Conservation (phyloP, 2,888 invertebrate genomes). For the Onthophagus sagittarius region DNA sequence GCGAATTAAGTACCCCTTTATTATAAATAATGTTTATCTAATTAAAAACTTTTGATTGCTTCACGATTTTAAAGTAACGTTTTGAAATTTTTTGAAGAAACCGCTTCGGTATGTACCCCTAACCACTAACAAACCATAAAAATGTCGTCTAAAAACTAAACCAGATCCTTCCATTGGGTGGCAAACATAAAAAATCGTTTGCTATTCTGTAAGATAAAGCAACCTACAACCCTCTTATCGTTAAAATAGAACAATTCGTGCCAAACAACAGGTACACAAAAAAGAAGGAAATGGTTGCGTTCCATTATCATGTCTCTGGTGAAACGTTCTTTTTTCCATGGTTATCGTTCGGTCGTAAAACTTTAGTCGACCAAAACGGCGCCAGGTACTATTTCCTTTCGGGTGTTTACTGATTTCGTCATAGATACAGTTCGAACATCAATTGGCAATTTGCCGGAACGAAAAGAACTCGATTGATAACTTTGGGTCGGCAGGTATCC, state of each 20-base stretch:
- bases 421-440: background rate
- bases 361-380: background rate
- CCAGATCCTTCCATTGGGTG: background rate
- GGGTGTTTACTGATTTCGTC: background rate
- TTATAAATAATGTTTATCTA: background rate
- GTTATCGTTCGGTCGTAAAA: background rate
- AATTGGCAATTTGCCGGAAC: background rate
- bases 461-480: background rate
- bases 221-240: background rate
- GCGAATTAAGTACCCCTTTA: background rate
- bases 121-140: background rate
- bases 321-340: background rate
- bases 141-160: background rate
- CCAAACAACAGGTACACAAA: background rate
- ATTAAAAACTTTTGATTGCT: background rate
- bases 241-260: background rate
- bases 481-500: background rate
- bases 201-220: background rate
- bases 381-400: background rate
- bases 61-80: background rate
- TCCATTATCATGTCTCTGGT: background rate
- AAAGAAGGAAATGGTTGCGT: background rate
- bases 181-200: background rate
- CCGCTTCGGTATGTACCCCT: background rate
- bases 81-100: background rate